Conservation (phyloP, 2,113 vertebrate species). For the Ochotona princeps region DNA sequence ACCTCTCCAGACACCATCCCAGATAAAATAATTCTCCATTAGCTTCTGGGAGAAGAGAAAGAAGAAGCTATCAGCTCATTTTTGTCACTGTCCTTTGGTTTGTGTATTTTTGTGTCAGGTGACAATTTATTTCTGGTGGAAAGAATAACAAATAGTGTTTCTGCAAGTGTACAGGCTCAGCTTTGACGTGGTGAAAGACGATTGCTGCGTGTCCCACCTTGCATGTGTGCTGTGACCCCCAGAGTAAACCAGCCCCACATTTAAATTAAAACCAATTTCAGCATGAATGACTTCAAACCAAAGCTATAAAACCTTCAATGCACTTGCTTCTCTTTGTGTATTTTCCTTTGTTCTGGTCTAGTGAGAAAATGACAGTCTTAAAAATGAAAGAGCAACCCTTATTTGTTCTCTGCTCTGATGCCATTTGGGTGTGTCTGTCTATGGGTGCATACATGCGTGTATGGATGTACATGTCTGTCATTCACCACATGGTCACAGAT, state of each 20-base stretch:
- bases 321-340: not conserved
- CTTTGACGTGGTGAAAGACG: slow-evolving; percentile 5
- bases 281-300: slow-evolving; percentile 56
- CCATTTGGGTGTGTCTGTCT: not conserved
- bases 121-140: slow-evolving; percentile 67
- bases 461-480: not conserved
- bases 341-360: slow-evolving; percentile 57
- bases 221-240: slow-evolving; percentile 22
- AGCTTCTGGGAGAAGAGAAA: not conserved
- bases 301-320: slow-evolving; percentile 35
- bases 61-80: slow-evolving; percentile 13
- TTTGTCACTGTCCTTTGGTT: slow-evolving; percentile 26
- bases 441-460: not conserved
- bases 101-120: slow-evolving; percentile 44
- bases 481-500: not conserved
- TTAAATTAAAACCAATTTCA: slow-evolving; percentile 70
- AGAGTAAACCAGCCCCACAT: slow-evolving; percentile 55
- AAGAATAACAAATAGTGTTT: slow-evolving; percentile 58
- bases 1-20: not conserved
- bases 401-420: slow-evolving; percentile 9
- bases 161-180: not conserved
- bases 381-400: slow-evolving; percentile 17
- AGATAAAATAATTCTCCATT: not conserved
- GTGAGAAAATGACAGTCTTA: slow-evolving; percentile 33
- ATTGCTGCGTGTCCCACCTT: slow-evolving; percentile 22